A percentile compares a stretch with the other conserved stretches of the same genome.
Evolutionary conservation across 1,140 invertebrate genomes (phyloP).

Genomic region (Colletes gigas): DNA sequence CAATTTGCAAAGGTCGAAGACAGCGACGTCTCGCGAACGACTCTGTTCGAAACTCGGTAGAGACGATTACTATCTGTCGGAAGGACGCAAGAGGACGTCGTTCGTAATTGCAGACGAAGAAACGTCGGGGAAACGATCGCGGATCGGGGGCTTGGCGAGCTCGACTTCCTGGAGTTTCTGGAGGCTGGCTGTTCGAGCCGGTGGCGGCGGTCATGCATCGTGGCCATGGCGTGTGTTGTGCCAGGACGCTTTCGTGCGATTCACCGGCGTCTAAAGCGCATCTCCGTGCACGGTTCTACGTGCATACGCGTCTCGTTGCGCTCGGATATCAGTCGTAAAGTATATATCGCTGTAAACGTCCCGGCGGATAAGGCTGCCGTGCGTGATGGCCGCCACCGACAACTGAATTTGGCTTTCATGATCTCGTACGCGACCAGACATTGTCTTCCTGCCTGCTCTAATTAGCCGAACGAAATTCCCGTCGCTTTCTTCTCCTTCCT

Average conservation of each 20-base stretch:
- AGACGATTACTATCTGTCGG: conserved; percentile 2
- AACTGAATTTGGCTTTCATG: background rate
- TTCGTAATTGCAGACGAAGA: conserved; percentile 14
- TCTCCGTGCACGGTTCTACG: background rate
- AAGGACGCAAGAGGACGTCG: background rate
- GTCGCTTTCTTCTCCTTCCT: background rate
- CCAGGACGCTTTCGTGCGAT: conserved; percentile 6
- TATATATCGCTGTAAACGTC: conserved; percentile 34
- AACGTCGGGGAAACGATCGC: conserved; percentile 13
- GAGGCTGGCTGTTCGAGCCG: conserved; percentile 13
- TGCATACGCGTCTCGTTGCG: conserved; percentile 10
- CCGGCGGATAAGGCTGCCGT: conserved; percentile 4
- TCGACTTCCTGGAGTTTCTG: conserved; percentile 28
- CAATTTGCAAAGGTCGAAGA: background rate
- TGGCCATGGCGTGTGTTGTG: conserved; percentile 49
- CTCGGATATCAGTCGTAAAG: conserved; percentile 15
- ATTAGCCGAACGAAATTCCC: conserved; percentile 14
- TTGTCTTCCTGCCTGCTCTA: background rate
- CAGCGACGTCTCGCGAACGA: background rate
- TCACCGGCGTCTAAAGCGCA: conserved; percentile 15
- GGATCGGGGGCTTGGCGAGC: background rate
- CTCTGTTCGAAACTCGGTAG: background rate
- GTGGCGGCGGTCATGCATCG: conserved; percentile 60
- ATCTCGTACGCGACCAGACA: conserved; percentile 12
- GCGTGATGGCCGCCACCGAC: background rate